A percentile compares a stretch with the other conserved stretches of the same genome.
These are phyloP conservation scores for Drosophila biarmipes DNA, from an alignment of 1,140 invertebrate genomes.

Conservation along the genomic window DNA sequence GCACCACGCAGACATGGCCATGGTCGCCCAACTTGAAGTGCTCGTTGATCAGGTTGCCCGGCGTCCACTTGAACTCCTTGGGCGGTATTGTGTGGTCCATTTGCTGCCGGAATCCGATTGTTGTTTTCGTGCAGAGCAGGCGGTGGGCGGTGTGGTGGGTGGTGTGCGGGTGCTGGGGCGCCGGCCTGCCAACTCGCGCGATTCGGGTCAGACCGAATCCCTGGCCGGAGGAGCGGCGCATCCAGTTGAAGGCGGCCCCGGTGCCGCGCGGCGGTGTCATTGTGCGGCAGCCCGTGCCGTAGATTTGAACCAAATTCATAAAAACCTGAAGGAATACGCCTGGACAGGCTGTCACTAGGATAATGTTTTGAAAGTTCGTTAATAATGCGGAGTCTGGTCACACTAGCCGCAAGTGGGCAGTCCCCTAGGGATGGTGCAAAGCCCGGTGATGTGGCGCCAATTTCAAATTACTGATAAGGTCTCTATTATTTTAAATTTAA, in stretches of 20 bases:
- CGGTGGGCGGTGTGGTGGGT: constrained; percentile 38
- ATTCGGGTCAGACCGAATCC: constrained; percentile 1
- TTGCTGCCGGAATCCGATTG: constrained; percentile 71
- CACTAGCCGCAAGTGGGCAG: background rate
- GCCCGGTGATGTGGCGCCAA: background rate
- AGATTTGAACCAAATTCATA: constrained; percentile 31
- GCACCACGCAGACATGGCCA: constrained; percentile 85
- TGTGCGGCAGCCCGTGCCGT: constrained; percentile 52
- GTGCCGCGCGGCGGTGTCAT: constrained; percentile 46
- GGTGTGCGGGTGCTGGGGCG: constrained; percentile 17
- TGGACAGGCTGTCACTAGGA: constrained; percentile 16
- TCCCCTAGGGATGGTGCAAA: background rate
- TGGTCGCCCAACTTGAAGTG: constrained; percentile 55
- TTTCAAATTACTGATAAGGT: constrained; percentile 4
- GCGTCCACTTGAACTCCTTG: constrained; percentile 66
- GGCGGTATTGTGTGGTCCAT: constrained; percentile 72
- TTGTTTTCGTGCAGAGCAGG: constrained; percentile 67
- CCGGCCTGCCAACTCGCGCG: constrained; percentile 31
- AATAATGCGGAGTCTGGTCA: background rate
- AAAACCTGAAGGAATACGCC: constrained; percentile 43
- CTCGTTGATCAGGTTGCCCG: constrained; percentile 63
- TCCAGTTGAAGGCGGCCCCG: constrained; percentile 49
- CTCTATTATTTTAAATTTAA: no score
- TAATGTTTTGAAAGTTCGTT: constrained; percentile 2
- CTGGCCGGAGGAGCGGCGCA: constrained; percentile 36